Percentiles rank a stretch among this genome's conserved stretches.
Conservation (phyloP, 2,888 invertebrate genomes). For the Augochlorella aurata region DNA sequence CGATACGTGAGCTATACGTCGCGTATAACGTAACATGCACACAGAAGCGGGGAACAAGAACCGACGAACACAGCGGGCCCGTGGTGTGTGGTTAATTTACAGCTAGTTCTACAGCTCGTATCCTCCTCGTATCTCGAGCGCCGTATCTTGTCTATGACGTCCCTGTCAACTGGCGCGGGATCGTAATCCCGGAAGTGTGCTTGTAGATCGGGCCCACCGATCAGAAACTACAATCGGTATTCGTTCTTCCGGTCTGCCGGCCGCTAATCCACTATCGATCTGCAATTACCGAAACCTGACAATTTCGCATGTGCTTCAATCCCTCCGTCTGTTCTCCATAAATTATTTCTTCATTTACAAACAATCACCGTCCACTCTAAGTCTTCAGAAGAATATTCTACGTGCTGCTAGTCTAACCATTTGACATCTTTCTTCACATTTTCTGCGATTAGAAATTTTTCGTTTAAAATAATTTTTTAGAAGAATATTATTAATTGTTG, state of each 20-base stretch:
- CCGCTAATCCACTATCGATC: slow-evolving; percentile 31
- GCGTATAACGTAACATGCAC: slow-evolving; percentile 50
- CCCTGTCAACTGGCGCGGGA: slow-evolving; percentile 62
- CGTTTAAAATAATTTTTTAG: no score
- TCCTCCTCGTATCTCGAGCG: slow-evolving; percentile 55
- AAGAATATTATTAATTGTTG: no score
- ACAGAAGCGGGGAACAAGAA: slow-evolving; percentile 52
- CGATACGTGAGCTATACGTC: slow-evolving; percentile 49
- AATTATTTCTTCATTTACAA: not conserved
- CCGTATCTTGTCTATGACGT: slow-evolving; percentile 54
- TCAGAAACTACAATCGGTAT: slow-evolving; percentile 42
- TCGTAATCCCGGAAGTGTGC: slow-evolving; percentile 64
- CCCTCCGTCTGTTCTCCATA: not conserved
- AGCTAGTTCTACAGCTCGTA: slow-evolving; percentile 70
- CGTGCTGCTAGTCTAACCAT: no score
- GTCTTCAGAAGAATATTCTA: no score
- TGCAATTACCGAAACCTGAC: not conserved
- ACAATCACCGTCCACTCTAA: no score
- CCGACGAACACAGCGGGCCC: slow-evolving; percentile 51
- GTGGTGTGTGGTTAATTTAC: slow-evolving; percentile 77
- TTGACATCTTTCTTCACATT: no score
- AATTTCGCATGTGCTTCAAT: not conserved
- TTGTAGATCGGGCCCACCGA: slow-evolving; percentile 25
- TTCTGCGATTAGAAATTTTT: no score
- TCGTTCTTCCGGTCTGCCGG: slow-evolving; percentile 36